Conservation (phyloP, 37 sponge, comb jelly and placozoan species). For the Beroe ovata region DNA sequence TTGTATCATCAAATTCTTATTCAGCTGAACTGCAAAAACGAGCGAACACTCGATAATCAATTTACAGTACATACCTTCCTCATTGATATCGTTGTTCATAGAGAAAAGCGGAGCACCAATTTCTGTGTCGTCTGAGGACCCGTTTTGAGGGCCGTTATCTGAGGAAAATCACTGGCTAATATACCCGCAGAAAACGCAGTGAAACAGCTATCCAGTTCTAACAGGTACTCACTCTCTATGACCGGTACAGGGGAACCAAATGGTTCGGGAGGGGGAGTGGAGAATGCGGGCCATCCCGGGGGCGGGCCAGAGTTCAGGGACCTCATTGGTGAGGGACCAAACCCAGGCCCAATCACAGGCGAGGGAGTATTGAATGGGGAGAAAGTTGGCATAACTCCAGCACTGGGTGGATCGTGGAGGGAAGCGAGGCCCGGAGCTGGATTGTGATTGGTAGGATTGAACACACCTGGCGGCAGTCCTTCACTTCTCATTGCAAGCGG, state of each 20-base stretch:
- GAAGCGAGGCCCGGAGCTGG: neutral
- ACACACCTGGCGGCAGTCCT: neutral
- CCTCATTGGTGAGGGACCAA: too few relatives aligned
- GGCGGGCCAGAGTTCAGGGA: neutral
- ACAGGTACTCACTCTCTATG: too few relatives aligned
- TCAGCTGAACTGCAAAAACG: too few relatives aligned
- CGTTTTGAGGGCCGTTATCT: neutral
- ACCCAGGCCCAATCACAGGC: neutral
- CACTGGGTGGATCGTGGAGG: neutral
- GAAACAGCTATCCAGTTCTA: too few relatives aligned
- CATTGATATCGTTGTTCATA: neutral
- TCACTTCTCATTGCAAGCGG: neutral
- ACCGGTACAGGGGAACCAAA: too few relatives aligned
- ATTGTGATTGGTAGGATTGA: neutral
- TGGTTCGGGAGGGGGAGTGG: neutral
- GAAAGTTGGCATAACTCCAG: neutral
- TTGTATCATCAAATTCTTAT: too few relatives aligned
- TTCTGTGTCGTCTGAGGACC: neutral
- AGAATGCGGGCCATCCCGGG: neutral
- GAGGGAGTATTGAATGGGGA: neutral
- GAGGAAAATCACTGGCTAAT: too few relatives aligned
- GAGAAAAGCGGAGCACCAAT: conserved; percentile 15
- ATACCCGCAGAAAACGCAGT: too few relatives aligned
- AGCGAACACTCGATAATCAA: too few relatives aligned
- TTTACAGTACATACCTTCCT: too few relatives aligned